Evolutionary conservation across 2,797 vertebrate species (phyloP).

Genomic region (Rhadinocentrus ornatus): DNA sequence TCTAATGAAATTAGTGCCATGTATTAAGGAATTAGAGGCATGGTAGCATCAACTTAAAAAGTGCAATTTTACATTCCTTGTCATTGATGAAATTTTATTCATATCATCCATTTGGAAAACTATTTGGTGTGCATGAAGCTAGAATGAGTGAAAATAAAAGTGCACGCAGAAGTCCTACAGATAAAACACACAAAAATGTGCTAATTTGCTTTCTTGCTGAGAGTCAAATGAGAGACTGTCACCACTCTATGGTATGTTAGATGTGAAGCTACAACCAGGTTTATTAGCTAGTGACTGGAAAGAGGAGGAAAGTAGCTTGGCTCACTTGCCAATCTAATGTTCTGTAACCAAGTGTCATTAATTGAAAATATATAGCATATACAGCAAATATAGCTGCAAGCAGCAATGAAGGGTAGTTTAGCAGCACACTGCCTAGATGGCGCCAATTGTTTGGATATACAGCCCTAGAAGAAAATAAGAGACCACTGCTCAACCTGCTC

Average conservation of each 20-base stretch:
- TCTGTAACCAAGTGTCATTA: background rate
- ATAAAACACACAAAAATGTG: background rate
- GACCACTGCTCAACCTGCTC: no score
- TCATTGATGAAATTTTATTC: constrained; percentile 63
- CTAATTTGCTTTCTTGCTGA: background rate
- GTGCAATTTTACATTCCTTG: constrained; percentile 81
- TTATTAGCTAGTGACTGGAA: background rate
- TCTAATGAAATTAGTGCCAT: constrained; percentile 51
- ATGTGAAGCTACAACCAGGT: constrained; percentile 7
- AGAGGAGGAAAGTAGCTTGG: background rate
- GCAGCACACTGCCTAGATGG: background rate
- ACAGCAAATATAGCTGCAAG: background rate
- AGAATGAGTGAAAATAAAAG: constrained; percentile 65
- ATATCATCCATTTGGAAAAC: constrained; percentile 55
- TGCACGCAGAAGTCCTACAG: constrained; percentile 58
- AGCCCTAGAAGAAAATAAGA: no score
- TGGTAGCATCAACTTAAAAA: constrained; percentile 69
- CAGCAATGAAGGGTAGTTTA: background rate
- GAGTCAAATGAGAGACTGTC: background rate
- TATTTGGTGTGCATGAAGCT: constrained; percentile 68
- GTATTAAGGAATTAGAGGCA: constrained; percentile 64
- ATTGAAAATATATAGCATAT: background rate
- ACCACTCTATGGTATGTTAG: background rate
- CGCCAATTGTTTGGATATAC: background rate
- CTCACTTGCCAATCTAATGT: background rate